Conservation (phyloP, 2,888 invertebrate species). For the Agrypnus murinus region DNA sequence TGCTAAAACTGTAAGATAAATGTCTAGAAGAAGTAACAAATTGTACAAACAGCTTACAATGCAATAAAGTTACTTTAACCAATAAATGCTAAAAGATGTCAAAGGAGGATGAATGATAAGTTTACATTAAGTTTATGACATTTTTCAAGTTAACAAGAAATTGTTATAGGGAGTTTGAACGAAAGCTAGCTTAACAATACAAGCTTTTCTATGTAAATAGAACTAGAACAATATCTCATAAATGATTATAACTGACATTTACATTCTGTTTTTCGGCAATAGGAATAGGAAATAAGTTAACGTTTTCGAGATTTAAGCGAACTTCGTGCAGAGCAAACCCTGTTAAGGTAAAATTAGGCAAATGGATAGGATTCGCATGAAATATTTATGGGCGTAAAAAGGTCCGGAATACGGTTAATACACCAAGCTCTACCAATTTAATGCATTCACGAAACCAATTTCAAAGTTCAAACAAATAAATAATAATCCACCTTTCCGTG, state of each 20-base stretch:
- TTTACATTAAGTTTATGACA: too few species aligned
- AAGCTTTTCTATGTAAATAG: too few species aligned
- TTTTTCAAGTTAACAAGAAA: too few species aligned
- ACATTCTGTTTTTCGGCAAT: slow-evolving; percentile 31
- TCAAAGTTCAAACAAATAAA: slow-evolving; percentile 45
- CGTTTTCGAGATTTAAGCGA: slow-evolving; percentile 37
- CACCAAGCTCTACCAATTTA: slow-evolving; percentile 39
- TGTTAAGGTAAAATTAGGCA: slow-evolving; percentile 44
- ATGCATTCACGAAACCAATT: slow-evolving; percentile 45
- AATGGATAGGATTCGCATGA: slow-evolving; percentile 46
- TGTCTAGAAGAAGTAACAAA: too few species aligned
- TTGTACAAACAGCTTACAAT: too few species aligned
- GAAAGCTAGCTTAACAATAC: too few species aligned
- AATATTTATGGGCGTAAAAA: slow-evolving; percentile 46
- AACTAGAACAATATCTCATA: background rate
- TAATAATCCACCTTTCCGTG: slow-evolving; percentile 38
- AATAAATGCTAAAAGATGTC: too few species aligned
- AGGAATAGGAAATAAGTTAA: slow-evolving; percentile 36
- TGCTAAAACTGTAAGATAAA: too few species aligned
- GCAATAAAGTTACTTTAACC: too few species aligned
- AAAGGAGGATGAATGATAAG: too few species aligned
- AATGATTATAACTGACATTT: slow-evolving; percentile 11
- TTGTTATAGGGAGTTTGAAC: too few species aligned
- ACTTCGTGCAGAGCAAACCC: slow-evolving; percentile 40
- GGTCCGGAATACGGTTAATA: slow-evolving; percentile 41